Conservation (phyloP, 2,113 vertebrate species). For the Trogon surrucura region DNA sequence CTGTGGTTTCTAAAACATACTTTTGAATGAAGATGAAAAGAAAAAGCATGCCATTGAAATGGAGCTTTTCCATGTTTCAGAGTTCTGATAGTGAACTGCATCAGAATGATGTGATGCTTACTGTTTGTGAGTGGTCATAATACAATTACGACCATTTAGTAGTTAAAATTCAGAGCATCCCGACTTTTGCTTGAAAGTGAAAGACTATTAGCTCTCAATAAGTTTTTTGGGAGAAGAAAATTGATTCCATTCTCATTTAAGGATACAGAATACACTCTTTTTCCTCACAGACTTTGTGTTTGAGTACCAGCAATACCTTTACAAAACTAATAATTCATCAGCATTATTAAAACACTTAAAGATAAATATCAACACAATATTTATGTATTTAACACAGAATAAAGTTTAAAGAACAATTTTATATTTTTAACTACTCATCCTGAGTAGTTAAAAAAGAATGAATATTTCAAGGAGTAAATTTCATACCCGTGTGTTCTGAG, state of each 20-base stretch:
- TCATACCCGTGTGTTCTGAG: neutral
- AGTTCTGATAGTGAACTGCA: neutral
- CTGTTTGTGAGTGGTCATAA: neutral
- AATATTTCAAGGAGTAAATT: neutral
- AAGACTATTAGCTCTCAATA: neutral
- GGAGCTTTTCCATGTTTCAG: neutral
- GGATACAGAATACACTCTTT: neutral
- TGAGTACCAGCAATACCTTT: neutral
- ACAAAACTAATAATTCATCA: neutral
- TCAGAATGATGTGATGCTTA: neutral
- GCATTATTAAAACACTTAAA: neutral
- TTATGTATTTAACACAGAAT: neutral
- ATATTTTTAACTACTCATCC: neutral
- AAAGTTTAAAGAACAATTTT: neutral
- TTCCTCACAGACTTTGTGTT: neutral
- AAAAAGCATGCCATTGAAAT: neutral
- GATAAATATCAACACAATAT: neutral
- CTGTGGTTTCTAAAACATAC: neutral
- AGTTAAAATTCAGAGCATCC: neutral
- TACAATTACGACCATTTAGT: neutral
- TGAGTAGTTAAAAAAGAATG: neutral
- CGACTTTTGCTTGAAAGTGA: neutral
- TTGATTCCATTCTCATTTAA: neutral
- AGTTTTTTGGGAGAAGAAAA: neutral
- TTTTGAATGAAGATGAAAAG: neutral